Evolutionary conservation across 2,888 invertebrate genomes (phyloP), one percentile per base, ranked within the genome.

Genomic region (Melinopterus prodromus): DNA sequence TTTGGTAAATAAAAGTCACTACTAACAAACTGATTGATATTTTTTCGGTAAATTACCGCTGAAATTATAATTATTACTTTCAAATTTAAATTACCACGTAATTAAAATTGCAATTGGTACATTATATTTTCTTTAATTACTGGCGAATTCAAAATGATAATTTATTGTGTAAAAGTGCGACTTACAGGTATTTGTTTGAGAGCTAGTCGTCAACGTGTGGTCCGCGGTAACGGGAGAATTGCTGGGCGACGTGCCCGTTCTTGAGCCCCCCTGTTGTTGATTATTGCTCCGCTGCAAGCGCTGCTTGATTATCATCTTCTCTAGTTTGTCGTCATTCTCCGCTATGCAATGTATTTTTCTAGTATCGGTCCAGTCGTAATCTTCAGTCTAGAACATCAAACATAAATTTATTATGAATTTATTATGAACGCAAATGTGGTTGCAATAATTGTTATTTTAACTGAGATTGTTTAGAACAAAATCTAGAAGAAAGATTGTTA

Each of bases 311-410:
- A 91, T 90, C 84, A 91, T 90, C 85, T 91, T 92, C 84, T 92
- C 92, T 83, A 92, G 86, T 87, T 92, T 92, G 83, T 93, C 93
- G 83, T 93, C 93, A 85, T 84, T 88, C 80, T 90, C 89, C 85
- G 90, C 85, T 87, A 91, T 90, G 86, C 91, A 88, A 87, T 91
- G 88, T 84, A 88, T 88, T 87, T 90, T 92, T 86, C 89, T 90
- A 86, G 88, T 88, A 86, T 90, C 92, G 80, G 84, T 82, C 84
- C 88, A 89, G 82, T 90, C 90, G 89, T 91, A 91, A 85, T 93
- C 93, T 82, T 95, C 95, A 84, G 95, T 95, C 94, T 95, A 78
- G 37, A 14, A 74, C 53, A 6, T 6, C 6, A 53, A 53, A 71
- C 6, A 71, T 14, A 71, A 5, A 26, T 16, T 71, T 0, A 4